Evolutionary conservation across 1,140 invertebrate genomes (phyloP), one percentile per base, ranked within the genome.

Genomic region (Bathynomus jamesi): DNA sequence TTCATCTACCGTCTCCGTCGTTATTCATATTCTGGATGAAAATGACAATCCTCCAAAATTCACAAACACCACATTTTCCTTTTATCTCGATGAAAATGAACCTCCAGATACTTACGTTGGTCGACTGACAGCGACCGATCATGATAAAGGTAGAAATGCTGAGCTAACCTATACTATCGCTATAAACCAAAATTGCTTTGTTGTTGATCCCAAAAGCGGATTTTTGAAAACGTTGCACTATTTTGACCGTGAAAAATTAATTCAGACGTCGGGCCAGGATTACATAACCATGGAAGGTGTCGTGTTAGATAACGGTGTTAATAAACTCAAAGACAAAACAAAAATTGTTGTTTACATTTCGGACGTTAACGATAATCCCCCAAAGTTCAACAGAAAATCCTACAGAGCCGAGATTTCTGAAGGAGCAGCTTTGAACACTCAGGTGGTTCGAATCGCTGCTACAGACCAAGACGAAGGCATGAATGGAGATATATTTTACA

Each of bases 1-100:
- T 74, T 91, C 88, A 53, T 93, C 93, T 0, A 85, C 89, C 4
- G 92, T 94, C 0, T 89, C 91, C 0, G 88, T 98, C 0, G 88
- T 94, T 2, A 89, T 99, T 61, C 91, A 96, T 79, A 88, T 99
- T 2, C 89, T 94, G 31, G 96, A 98, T 83, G 95, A 95, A 81
- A 98, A 99, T 81, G 96, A 99, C 81, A 98, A 98, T 80, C 87
- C 89, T 21, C 96, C 96, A 0, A 87, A 90, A 79, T 94, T 94
- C 80, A 89, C 87, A 0, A 95, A 95, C 78, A 87, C 87, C 4
- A 94, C 91, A 3, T 94, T 94, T 79, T 88, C 87, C 53, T 94
- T 95, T 79, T 89, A 87, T 80, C 87, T 95, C 5, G 86, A 87
- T n/a, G 94, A 96, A 83, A 95, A 95, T 80, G 91, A 93, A 78